A percentile compares a stretch with the other conserved stretches of the same genome.
Conservation (phyloP, 2,888 invertebrate genomes). For the Eilema caniola region DNA sequence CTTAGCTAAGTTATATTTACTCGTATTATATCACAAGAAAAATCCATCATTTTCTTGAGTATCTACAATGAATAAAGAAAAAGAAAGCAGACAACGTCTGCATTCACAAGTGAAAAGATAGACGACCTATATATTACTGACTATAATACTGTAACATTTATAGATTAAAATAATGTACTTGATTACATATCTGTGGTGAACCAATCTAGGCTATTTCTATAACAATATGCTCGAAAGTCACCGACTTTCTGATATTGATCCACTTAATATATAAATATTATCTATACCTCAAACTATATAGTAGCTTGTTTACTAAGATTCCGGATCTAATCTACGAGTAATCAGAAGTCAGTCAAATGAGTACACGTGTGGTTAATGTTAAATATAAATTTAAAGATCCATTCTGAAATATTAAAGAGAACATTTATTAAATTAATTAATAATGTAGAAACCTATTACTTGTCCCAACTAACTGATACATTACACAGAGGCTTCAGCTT, state of each 20-base stretch:
- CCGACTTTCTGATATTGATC: constrained; percentile 5
- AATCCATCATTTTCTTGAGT: too few species aligned
- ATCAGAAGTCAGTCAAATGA: not conserved
- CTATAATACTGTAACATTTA: not conserved
- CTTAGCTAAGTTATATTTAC: too few species aligned
- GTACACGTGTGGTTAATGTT: not conserved
- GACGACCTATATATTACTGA: not conserved
- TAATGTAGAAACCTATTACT: too few species aligned
- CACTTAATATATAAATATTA: not conserved
- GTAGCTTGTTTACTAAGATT: not conserved
- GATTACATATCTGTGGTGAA: not conserved
- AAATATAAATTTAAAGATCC: not conserved
- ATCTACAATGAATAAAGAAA: too few species aligned
- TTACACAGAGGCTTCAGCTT: too few species aligned
- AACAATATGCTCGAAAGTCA: not conserved
- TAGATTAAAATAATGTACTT: not conserved
- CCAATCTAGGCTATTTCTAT: not conserved
- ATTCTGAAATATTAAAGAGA: not conserved
- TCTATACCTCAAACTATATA: not conserved
- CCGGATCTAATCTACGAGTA: not conserved
- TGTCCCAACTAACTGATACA: too few species aligned
- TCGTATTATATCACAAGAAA: too few species aligned
- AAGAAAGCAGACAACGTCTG: too few species aligned
- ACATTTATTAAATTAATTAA: too few species aligned
- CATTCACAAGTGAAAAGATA: too few species aligned